Base-by-base conservation (phyloP, 1,140 invertebrate genomes). In the Drosophila fuyamai region DNA sequence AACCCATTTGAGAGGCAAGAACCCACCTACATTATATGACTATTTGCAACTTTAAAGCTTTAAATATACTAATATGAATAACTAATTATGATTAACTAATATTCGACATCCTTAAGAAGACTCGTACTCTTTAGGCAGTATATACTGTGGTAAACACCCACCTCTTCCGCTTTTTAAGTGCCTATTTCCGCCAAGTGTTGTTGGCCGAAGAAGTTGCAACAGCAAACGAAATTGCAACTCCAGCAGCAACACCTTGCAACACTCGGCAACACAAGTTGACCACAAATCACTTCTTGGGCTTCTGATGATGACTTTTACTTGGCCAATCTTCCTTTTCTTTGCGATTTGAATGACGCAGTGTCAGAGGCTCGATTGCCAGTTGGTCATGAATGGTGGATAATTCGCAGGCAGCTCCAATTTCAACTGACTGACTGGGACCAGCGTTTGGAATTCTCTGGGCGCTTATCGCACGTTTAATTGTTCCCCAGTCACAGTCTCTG, bases 391-490 rank as follows among this genome's bases (percentile, higher is more conserved):
- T 62, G 9, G 44, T 50, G 61, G 47, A 68, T 46, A 58, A 57
- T 83, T 84, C 81, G 63, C 81, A 83, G 77, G 73, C 81, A 68
- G 81, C 81, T 84, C 81, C 59, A 40, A 70, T 85, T 85, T 70
- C 81, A 50, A 59, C 51, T 50, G 55, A 58, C 61, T 59, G 71
- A 66, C 61, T 67, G 51, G 35, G 13, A 13, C 38, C 13, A 71
- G 55, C 56, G 23, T 35, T 46, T 80, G 58, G 46, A 75, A 71
- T 61, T 57, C 73, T 41, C 36, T 38, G 48, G 38, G 10, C 44
- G 10, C 78, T 80, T 80, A 80, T 80, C 77, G 55, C 59, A 14
- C 1, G 58, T 62, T 53, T 55, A 63, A 23, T 13, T 40, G 55
- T 62, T 59, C 55, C 60, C 58, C 60, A 62, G 53, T 62, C 47